phyloP scores from a whole-genome alignment of 2,113 vertebrate species.

The Orthonyx spaldingii region DNA sequence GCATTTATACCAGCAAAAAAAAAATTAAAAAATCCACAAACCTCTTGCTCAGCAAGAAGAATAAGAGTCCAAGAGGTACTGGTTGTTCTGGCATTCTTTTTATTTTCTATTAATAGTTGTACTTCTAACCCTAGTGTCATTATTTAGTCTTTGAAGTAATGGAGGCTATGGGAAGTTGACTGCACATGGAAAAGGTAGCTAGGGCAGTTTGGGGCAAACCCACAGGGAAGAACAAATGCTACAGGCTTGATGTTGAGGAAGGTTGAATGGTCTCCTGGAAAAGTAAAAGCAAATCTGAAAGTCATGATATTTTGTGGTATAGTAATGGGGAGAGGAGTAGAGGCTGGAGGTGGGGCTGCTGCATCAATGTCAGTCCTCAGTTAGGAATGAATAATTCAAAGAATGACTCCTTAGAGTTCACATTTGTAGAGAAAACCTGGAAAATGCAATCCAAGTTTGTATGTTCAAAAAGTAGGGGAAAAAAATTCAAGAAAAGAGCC shows the following conservation, averaged over 20 bases:
- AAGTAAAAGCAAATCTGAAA: neutral
- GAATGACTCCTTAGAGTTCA: neutral
- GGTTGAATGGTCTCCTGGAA: neutral
- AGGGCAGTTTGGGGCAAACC: neutral
- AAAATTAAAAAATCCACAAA: neutral
- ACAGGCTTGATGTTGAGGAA: neutral
- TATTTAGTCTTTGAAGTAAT: neutral
- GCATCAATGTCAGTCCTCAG: neutral
- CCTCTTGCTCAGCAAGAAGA: neutral
- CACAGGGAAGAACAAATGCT: neutral
- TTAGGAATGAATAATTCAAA: neutral
- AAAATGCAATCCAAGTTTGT: neutral
- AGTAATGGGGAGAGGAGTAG: neutral
- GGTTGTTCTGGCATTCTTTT: neutral
- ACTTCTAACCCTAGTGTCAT: neutral
- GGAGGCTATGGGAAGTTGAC: neutral
- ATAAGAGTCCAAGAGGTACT: neutral
- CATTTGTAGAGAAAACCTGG: neutral
- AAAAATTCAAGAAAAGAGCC: neutral
- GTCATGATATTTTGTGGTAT: neutral
- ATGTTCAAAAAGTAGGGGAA: neutral
- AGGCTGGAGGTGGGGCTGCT: neutral
- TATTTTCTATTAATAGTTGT: neutral
- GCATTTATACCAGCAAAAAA: neutral
- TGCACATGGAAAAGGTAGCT: neutral